Base-by-base conservation (phyloP, 1,140 invertebrate species). In the Brachionus sp. region DNA sequence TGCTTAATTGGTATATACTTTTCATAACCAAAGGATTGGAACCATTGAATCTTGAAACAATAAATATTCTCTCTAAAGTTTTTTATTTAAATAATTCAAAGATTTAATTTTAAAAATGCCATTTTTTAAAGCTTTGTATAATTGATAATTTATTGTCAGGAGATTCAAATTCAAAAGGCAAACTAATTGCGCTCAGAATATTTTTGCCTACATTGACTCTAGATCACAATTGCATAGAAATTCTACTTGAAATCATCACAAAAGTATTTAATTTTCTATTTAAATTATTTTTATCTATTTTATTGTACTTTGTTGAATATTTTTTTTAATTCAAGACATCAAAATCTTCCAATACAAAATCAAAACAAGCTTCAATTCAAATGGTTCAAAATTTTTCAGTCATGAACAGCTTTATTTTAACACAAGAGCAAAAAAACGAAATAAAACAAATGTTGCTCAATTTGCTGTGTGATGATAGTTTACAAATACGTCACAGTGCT, bases 401-500 rank as follows among this genome's bases (percentile, higher is more conserved):
- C 9, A 13, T 39, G 19, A 57, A 80, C 25, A 80, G 25, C 3
- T 80, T 62, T 35, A 42, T 62, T 19, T 25, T 80, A 12, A 29
- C 19, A 5, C 6, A 39, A 25, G 50, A 42, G 12, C 7, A 57
- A 12, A 80, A 80, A 66, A 37, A 35, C 10, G 16, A 80, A 9
- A 29, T 80, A 0, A 62, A 57, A 37, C 25, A 66, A 39, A 39
- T 57, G 6, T 23, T 89, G 19, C 70, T 88, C 6, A 85, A 86
- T 77, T 84, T 87, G 4, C 84, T 89, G 6, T 86, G 86, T 86
- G 88, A 89, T 86, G 88, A 89, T 10, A 57, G 42, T 62, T 66
- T 89, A 23, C 87, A 89, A 86, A 91, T 91, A 16, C 90, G 95
- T 83, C 92, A 94, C 86, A 92, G 92, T 85, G 94, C 95, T 29